These are phyloP conservation scores for Eristalis arbustorum DNA, from an alignment of 2,888 invertebrate genomes.

Conservation along the genomic window DNA sequence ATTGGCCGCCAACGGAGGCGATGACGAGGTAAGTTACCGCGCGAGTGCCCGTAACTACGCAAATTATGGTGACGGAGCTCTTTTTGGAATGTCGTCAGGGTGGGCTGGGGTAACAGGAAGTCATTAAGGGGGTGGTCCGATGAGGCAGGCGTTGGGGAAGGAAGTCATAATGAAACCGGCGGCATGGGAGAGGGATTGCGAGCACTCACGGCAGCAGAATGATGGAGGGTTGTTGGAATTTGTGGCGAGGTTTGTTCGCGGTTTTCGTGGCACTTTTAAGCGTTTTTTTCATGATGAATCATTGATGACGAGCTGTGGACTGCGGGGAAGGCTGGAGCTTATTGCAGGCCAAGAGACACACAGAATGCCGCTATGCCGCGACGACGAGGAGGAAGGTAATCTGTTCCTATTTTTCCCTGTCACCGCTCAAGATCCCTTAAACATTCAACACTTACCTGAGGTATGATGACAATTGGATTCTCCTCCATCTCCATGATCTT, in stretches of 20 bases:
- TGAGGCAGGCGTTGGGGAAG: background rate
- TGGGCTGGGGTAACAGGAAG: background rate
- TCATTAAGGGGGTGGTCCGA: background rate
- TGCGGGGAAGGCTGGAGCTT: no score
- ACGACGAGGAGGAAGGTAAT: no score
- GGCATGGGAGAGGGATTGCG: background rate
- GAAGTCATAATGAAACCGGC: background rate
- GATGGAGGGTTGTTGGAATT: background rate
- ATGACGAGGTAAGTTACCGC: background rate
- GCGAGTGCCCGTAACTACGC: background rate
- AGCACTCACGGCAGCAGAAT: no score
- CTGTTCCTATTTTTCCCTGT: no score
- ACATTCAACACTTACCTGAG: constrained; percentile 79
- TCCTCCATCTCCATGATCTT: constrained; percentile 80
- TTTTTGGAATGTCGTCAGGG: background rate
- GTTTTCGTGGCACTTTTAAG: background rate
- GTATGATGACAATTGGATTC: constrained; percentile 80
- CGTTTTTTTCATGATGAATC: background rate
- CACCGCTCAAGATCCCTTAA: no score
- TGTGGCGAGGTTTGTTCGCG: background rate
- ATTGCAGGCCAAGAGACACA: no score
- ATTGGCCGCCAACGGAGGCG: background rate
- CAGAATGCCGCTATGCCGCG: no score
- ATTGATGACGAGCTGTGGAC: background rate
- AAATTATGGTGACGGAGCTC: background rate